Percentiles rank a stretch among this genome's conserved stretches.
These are phyloP conservation scores for Hypena proboscidalis DNA, from an alignment of 2,888 invertebrate species.

Conservation along the genomic window DNA sequence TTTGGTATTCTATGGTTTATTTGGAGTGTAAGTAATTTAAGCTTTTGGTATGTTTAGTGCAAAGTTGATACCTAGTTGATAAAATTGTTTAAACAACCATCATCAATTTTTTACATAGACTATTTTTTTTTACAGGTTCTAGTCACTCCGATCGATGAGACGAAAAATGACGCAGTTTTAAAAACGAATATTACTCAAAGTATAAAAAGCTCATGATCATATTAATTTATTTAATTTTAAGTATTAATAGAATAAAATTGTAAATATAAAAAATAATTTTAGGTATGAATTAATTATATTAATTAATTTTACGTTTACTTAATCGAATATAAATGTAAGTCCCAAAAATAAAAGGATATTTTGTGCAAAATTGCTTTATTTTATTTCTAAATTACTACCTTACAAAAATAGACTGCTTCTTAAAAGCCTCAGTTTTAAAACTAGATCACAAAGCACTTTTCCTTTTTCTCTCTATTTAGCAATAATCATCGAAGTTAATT, in stretches of 20 bases:
- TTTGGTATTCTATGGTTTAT: too few relatives aligned
- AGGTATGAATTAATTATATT: conserved; percentile 8
- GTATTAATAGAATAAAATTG: conserved; percentile 58
- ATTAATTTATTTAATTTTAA: conserved; percentile 29
- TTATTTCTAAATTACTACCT: background rate
- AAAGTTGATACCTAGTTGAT: too few relatives aligned
- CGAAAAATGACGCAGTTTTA: conserved; percentile 54
- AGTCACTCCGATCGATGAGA: conserved; percentile 67
- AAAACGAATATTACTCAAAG: conserved; percentile 62
- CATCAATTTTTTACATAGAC: background rate
- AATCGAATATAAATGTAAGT: too few relatives aligned
- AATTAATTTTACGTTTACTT: background rate
- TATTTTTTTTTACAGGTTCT: conserved; percentile 59
- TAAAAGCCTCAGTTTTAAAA: too few relatives aligned
- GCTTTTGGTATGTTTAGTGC: too few relatives aligned
- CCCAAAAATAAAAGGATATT: too few relatives aligned
- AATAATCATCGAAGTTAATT: too few relatives aligned
- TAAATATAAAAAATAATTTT: conserved; percentile 58
- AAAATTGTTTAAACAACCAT: too few relatives aligned
- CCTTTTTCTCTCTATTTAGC: too few relatives aligned
- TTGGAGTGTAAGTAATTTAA: too few relatives aligned
- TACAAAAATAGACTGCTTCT: background rate
- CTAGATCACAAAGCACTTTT: too few relatives aligned
- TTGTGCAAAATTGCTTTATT: conserved; percentile 11
- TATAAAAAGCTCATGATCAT: conserved; percentile 64